A percentile compares a stretch with the other conserved stretches of the same genome.
Evolutionary conservation across 2,888 invertebrate species (phyloP).

Genomic region (Crematogaster levior): DNA sequence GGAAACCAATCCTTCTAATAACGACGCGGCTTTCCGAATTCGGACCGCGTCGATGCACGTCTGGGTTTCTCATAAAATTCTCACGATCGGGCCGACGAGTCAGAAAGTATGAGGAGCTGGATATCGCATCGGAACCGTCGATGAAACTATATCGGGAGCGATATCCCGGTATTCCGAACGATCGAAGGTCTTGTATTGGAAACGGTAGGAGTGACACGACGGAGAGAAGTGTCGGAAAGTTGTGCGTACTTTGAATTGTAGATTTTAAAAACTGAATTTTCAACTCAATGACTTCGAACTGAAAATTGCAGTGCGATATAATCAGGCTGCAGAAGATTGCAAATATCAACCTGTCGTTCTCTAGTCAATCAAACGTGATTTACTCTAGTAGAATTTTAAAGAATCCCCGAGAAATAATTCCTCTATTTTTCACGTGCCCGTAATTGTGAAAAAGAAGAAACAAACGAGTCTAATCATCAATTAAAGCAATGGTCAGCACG

Average conservation of each 20-base stretch:
- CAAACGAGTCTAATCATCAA: background rate
- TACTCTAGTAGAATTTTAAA: background rate
- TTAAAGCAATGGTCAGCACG: background rate
- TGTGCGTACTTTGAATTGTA: background rate
- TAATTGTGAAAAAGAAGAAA: background rate
- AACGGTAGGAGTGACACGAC: background rate
- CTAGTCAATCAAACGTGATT: background rate
- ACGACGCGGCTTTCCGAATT: slow-evolving; percentile 36
- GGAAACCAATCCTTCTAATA: slow-evolving; percentile 50
- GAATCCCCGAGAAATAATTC: background rate
- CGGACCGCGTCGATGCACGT: slow-evolving; percentile 16
- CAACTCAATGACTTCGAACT: background rate
- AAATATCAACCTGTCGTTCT: background rate
- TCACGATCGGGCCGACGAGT: slow-evolving; percentile 43
- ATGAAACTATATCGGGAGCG: slow-evolving; percentile 11
- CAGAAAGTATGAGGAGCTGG: slow-evolving; percentile 3
- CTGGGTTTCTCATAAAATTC: slow-evolving; percentile 43
- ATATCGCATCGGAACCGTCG: slow-evolving; percentile 16
- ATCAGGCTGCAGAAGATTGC: background rate
- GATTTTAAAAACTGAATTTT: background rate
- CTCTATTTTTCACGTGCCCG: background rate
- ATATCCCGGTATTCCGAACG: slow-evolving; percentile 15
- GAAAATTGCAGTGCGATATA: background rate
- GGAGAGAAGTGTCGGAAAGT: background rate
- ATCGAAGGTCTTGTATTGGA: background rate